phyloP scores from a whole-genome alignment of 2,888 invertebrate genomes.

The Auanema freiburgensis region DNA sequence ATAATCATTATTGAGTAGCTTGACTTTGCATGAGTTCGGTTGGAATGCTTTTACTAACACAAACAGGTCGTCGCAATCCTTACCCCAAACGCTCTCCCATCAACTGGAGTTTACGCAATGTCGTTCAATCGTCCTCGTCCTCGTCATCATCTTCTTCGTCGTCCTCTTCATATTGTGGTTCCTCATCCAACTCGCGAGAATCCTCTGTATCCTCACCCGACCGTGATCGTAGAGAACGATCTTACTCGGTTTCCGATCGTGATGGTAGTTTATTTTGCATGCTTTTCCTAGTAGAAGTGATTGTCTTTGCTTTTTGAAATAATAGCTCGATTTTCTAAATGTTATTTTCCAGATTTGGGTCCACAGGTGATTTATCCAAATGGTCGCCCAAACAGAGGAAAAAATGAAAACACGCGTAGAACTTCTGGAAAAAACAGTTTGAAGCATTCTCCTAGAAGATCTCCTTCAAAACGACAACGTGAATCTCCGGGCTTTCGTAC shows the following conservation, averaged over 20 bases:
- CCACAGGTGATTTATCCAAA: constrained; percentile 36
- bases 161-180: no score
- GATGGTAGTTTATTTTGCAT: not conserved
- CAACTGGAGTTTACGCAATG: no score
- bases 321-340: no score
- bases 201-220: no score
- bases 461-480: not conserved
- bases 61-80: not conserved
- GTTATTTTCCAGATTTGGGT: constrained; percentile 26
- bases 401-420: not conserved
- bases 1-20: not conserved
- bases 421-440: constrained; percentile 12
- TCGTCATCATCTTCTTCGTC: no score
- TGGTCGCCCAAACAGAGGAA: constrained; percentile 6
- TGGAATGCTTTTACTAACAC: not conserved
- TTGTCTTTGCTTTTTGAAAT: not conserved
- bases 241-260: not conserved
- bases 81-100: no score
- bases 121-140: no score
- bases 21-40: not conserved
- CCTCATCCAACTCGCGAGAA: no score
- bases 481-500: not conserved
- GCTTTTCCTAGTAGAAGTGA: not conserved
- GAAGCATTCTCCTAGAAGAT: not conserved
- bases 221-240: no score